phyloP scores from a whole-genome alignment of 2,113 vertebrate species.

The Pseudorectes ferrugineus region DNA sequence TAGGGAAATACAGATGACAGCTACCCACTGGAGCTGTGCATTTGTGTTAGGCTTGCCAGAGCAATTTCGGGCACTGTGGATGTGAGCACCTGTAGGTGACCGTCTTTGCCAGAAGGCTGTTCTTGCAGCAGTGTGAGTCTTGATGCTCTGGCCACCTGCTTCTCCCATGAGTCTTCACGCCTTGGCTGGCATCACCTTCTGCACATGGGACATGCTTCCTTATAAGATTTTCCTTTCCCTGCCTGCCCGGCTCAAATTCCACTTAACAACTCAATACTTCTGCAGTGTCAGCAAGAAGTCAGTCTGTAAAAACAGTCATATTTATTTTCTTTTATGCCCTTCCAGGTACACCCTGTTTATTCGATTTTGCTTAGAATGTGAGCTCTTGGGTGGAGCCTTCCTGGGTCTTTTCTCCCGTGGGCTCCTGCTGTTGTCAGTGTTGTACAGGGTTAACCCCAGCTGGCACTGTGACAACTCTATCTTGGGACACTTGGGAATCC shows the following conservation, averaged over 20 bases:
- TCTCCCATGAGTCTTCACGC: neutral
- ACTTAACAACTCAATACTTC: neutral
- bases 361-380: neutral
- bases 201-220: neutral
- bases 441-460: neutral
- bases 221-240: neutral
- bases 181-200: neutral
- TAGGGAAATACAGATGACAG: neutral
- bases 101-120: neutral
- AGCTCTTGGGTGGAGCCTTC: neutral
- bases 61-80: neutral
- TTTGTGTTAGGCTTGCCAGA: neutral
- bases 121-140: neutral
- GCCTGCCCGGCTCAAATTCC: neutral
- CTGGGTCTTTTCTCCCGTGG: neutral
- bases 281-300: neutral
- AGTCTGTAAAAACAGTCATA: neutral
- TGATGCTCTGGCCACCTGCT: neutral
- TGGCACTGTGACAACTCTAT: neutral
- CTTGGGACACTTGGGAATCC: neutral
- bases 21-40: neutral
- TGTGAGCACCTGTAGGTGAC: neutral
- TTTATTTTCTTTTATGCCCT: neutral
- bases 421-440: neutral
- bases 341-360: neutral